A percentile compares a stretch with the other conserved stretches of the same genome.
Evolutionary conservation across 2,113 vertebrate species (phyloP).

Genomic region (Sakesphorus luctuosus): DNA sequence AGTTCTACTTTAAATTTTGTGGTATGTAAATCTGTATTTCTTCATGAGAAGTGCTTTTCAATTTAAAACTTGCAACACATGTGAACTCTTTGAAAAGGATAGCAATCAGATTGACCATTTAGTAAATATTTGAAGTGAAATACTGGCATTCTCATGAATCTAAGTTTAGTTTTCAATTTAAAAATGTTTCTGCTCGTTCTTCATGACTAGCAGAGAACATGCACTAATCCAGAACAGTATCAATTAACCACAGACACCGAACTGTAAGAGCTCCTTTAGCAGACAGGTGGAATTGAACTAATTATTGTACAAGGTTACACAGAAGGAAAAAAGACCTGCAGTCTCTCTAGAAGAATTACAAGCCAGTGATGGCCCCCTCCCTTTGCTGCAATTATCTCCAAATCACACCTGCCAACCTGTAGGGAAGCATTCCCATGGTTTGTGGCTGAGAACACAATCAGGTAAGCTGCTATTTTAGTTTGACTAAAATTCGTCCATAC

Average conservation of each 20-base stretch:
- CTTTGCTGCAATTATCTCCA: constrained; percentile 47
- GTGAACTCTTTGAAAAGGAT: not conserved
- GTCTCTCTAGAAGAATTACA: constrained; percentile 26
- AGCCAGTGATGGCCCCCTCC: constrained; percentile 26
- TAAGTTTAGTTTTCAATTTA: not conserved
- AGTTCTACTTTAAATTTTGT: not conserved
- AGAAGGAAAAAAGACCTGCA: not conserved
- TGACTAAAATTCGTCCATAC: not conserved
- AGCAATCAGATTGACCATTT: not conserved
- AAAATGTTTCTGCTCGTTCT: not conserved
- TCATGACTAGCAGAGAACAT: not conserved
- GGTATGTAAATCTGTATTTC: not conserved
- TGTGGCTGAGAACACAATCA: not conserved
- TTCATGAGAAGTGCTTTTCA: not conserved
- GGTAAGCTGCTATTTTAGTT: constrained; percentile 26
- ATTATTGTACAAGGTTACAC: constrained; percentile 13
- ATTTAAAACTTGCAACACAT: not conserved
- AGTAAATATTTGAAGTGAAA: not conserved
- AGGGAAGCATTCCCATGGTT: constrained; percentile 18
- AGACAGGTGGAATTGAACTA: constrained; percentile 32
- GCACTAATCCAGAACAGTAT: not conserved
- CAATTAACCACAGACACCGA: constrained; percentile 43
- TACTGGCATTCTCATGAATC: not conserved
- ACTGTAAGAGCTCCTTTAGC: not conserved
- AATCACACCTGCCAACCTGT: constrained; percentile 61